A percentile compares a stretch with the other conserved stretches of the same genome.
Conservation (phyloP, 2,888 invertebrate genomes). For the Exocentrus adspersus region DNA sequence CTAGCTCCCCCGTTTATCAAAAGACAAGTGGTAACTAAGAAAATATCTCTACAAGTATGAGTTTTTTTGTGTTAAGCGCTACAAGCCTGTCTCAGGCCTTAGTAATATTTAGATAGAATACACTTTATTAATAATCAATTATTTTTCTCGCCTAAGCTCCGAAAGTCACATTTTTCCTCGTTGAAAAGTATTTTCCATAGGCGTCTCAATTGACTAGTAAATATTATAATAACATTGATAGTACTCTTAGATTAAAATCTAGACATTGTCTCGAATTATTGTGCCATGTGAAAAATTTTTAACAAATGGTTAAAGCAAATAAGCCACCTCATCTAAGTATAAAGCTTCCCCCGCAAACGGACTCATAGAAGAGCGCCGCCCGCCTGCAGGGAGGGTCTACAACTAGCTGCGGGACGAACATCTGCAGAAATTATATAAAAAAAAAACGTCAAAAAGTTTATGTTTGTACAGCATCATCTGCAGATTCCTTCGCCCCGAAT, state of each 20-base stretch:
- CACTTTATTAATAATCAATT: conserved; percentile 14
- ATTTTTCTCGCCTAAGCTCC: conserved; percentile 29
- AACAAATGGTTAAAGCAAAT: conserved; percentile 55
- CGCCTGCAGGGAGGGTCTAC: not conserved
- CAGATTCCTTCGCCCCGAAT: not conserved
- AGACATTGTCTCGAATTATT: conserved; percentile 64
- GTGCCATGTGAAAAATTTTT: conserved; percentile 59
- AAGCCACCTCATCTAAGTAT: conserved; percentile 38
- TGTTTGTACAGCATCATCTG: too few species aligned
- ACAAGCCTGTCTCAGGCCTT: not conserved
- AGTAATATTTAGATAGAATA: conserved; percentile 15
- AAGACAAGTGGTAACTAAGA: conserved; percentile 32
- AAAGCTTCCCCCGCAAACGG: too few species aligned
- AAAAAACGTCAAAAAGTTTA: too few species aligned
- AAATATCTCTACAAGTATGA: conserved; percentile 27
- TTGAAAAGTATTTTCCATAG: conserved; percentile 47
- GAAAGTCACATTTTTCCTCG: conserved; percentile 23
- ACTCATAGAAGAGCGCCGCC: not conserved
- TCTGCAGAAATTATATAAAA: not conserved
- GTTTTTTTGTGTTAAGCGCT: conserved; percentile 23
- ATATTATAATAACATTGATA: conserved; percentile 57
- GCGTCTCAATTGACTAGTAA: conserved; percentile 62
- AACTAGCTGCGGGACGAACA: conserved; percentile 1
- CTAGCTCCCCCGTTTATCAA: conserved; percentile 13
- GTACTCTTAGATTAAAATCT: conserved; percentile 57